Evolutionary conservation across 2,797 vertebrate genomes (phyloP).

Genomic region (Tenualosa ilisha): DNA sequence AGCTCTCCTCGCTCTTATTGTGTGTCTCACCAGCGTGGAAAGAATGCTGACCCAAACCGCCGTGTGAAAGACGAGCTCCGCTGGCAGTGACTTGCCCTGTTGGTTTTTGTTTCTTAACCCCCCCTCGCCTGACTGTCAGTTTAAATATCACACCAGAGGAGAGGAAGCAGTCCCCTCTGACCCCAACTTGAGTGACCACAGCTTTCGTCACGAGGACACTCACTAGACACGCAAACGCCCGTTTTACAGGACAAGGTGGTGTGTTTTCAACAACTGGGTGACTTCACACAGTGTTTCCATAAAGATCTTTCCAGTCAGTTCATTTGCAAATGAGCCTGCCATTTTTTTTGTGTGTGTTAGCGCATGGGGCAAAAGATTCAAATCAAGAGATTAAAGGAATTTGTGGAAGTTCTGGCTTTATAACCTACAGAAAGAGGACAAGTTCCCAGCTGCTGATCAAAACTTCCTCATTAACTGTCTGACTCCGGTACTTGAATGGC

Average conservation of each 20-base stretch:
- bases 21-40: constrained; percentile 28
- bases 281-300: background rate
- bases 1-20: constrained; percentile 1
- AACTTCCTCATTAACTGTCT: background rate
- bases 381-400: background rate
- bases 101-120: background rate
- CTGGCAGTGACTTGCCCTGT: constrained; percentile 4
- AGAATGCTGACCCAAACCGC: constrained; percentile 30
- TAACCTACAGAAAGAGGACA: constrained; percentile 5
- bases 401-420: background rate
- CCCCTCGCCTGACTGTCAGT: background rate
- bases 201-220: constrained; percentile 17
- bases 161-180: constrained; percentile 10
- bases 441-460: constrained; percentile 5
- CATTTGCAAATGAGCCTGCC: background rate
- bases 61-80: constrained; percentile 23
- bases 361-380: background rate
- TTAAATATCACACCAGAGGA: constrained; percentile 5
- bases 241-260: background rate
- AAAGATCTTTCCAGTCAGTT: background rate
- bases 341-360: background rate
- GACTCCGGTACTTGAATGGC: background rate
- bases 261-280: background rate
- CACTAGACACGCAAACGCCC: background rate
- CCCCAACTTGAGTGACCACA: constrained; percentile 19